These are phyloP conservation scores for Chelidonichthys spinosus DNA, from an alignment of 2,797 vertebrate species.

Conservation along the genomic window DNA sequence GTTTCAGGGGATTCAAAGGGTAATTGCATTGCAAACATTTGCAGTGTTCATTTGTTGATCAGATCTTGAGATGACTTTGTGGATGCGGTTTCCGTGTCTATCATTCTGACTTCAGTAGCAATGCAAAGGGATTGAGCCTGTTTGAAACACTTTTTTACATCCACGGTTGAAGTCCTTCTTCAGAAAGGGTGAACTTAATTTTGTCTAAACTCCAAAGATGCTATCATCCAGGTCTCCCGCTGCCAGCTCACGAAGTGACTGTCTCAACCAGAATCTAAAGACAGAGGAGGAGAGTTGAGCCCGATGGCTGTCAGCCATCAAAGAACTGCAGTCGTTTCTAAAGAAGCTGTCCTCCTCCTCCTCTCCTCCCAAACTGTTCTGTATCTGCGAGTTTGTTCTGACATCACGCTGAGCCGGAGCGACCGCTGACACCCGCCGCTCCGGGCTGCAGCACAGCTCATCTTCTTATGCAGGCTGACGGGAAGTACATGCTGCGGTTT, in stretches of 20 bases:
- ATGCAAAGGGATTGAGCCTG: no score
- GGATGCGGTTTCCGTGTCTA: not conserved
- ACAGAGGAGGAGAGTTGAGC: constrained; percentile 22
- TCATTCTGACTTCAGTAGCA: no score
- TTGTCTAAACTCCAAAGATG: no score
- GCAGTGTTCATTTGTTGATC: not conserved
- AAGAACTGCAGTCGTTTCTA: constrained; percentile 22
- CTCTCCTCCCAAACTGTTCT: constrained; percentile 15
- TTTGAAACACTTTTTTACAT: no score
- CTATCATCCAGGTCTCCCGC: no score
- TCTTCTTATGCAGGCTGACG: not conserved
- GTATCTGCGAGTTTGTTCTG: constrained; percentile 30
- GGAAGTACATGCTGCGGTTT: constrained; percentile 2
- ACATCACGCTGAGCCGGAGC: constrained; percentile 21
- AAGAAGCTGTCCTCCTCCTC: constrained; percentile 19
- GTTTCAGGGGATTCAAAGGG: no score
- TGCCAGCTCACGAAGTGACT: not conserved
- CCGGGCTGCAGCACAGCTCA: constrained; percentile 6
- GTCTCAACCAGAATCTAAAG: constrained; percentile 2
- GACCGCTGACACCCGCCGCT: constrained; percentile 15
- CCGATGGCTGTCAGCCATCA: constrained; percentile 22
- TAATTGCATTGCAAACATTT: no score
- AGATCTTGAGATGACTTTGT: not conserved
- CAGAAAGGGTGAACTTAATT: no score
- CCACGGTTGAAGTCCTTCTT: no score